phyloP scores from a whole-genome alignment of 1,140 invertebrate genomes.

The Bicyclus anynana region DNA sequence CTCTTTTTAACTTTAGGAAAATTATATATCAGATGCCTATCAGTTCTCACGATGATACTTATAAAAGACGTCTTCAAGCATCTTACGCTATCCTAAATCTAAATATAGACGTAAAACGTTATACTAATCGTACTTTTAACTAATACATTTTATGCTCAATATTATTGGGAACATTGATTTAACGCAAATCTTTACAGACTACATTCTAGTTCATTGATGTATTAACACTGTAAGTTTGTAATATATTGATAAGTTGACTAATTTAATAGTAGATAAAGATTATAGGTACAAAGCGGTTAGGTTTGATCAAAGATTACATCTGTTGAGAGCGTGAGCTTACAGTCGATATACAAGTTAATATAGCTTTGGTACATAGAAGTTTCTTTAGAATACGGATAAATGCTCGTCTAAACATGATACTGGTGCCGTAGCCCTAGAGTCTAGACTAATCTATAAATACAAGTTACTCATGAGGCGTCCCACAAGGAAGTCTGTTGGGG shows the following conservation, averaged over 20 bases:
- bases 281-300: constrained; percentile 25
- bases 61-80: constrained; percentile 25
- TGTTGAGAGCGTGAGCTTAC: constrained; percentile 20
- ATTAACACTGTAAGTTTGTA: constrained; percentile 16
- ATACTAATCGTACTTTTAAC: constrained; percentile 37
- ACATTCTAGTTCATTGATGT: constrained; percentile 10
- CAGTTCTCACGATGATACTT: constrained; percentile 5
- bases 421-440: constrained; percentile 5
- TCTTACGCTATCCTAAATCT: constrained; percentile 50
- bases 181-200: constrained; percentile 12
- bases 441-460: constrained; percentile 8
- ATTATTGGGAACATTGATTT: constrained; percentile 29
- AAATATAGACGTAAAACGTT: constrained; percentile 63
- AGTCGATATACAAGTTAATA: constrained; percentile 22
- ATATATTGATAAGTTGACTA: constrained; percentile 19
- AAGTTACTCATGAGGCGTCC: constrained; percentile 2
- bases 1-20: background rate
- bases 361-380: constrained; percentile 27
- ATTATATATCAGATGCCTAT: background rate
- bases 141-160: constrained; percentile 29
- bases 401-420: constrained; percentile 11
- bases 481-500: constrained; percentile 8
- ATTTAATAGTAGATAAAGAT: constrained; percentile 16
- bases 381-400: constrained; percentile 6
- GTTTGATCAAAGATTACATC: constrained; percentile 20